Base-by-base conservation (phyloP, 2,113 vertebrate genomes). In the Puntigrus tetrazona region DNA sequence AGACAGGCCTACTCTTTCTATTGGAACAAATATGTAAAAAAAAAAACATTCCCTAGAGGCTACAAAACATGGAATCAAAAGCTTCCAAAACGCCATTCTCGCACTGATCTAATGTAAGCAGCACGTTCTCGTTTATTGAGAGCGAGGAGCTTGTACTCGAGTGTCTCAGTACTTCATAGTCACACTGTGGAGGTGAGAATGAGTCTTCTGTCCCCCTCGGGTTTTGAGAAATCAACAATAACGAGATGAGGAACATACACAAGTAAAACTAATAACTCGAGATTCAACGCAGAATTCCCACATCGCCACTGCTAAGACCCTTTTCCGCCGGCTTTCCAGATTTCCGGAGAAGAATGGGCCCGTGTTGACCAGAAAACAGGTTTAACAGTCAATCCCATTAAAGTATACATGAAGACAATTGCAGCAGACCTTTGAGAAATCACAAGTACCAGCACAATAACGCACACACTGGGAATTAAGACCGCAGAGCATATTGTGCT, bases 351-450 rank as follows among this genome's bases (percentile, higher is more conserved):
- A 88, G 52, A 91, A 91, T 84, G 84, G 75, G 31, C 91, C 87
- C 89, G 89, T 90, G 87, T 85, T 90, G 88, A 89, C 88, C 91
- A 91, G 86, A 91, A 92, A 92, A 92, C 88, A 84, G 89, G 86
- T 90, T 91, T 92, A 91, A 85, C 87, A 84, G 86, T 65, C 87
- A 79, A 89, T 93, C 89, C 89, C 81, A 88, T 93, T 89, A 90
- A 92, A 89, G 87, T 86, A 87, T 86, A 89, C 89, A 89, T 84
- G 88, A 83, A 67, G 86, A 89, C 88, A 87, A 87, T 76, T 81
- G 86, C 88, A 85, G 86, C 86, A 22, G 83, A 87, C 90, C 73
- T 5, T 36, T 84, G 27, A 89, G 87, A 89, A 87, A 88, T 88
- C 88, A 86, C 89, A 86, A 93, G 87, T 87, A 89, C 70, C 55